Evolutionary conservation across 1,140 invertebrate species (phyloP).

Genomic region (Psilanteris sp.): DNA sequence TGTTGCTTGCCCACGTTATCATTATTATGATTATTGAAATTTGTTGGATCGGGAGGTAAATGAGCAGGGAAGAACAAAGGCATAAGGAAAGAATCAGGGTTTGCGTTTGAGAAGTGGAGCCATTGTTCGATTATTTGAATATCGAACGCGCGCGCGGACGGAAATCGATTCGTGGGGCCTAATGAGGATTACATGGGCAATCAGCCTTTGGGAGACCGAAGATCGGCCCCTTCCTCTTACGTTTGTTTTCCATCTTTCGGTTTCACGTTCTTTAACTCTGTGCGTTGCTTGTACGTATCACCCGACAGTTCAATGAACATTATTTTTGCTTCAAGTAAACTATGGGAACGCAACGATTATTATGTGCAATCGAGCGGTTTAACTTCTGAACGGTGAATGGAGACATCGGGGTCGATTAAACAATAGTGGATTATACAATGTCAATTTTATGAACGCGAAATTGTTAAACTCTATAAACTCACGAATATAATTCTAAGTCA

Average conservation of each 20-base stretch:
- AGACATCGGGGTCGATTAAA: conserved; percentile 20
- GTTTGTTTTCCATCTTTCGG: conserved; percentile 40
- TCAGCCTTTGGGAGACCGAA: conserved; percentile 72
- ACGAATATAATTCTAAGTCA: too few species aligned
- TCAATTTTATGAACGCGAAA: too few species aligned
- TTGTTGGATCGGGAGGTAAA: conserved; percentile 68
- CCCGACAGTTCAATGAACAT: conserved; percentile 44
- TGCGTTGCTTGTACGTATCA: conserved; percentile 15
- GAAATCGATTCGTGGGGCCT: conserved; percentile 78
- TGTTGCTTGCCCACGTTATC: conserved; percentile 66
- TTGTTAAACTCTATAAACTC: too few species aligned
- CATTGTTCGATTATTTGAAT: conserved; percentile 80
- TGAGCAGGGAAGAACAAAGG: conserved; percentile 57
- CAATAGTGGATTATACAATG: background rate
- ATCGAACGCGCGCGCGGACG: conserved; percentile 72
- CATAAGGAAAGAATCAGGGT: conserved; percentile 42
- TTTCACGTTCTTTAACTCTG: conserved; percentile 22
- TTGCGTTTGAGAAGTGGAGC: conserved; percentile 67
- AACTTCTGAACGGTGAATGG: conserved; percentile 14
- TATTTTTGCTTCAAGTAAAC: conserved; percentile 30
- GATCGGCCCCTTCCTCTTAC: conserved; percentile 32
- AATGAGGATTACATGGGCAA: conserved; percentile 79
- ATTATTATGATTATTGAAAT: conserved; percentile 77
- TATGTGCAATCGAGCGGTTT: conserved; percentile 15
- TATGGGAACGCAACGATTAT: conserved; percentile 41